These are phyloP conservation scores for Cacajao melanocephalus DNA, from an alignment of 2,797 vertebrate species.

Conservation along the genomic window DNA sequence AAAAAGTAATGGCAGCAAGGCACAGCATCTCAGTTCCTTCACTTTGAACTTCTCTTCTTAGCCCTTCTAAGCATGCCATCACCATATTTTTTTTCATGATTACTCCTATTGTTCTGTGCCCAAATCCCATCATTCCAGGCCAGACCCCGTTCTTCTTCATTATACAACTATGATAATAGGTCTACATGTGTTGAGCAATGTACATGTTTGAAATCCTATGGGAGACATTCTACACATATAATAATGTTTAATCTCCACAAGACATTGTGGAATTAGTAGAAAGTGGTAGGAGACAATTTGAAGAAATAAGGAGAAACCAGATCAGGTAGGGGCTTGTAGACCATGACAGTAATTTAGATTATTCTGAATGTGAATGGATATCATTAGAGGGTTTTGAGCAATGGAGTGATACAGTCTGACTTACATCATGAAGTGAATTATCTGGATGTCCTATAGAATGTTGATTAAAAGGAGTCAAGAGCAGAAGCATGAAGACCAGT, in stretches of 20 bases:
- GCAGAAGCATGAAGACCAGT: not conserved
- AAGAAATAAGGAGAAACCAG: not conserved
- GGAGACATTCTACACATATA: not conserved
- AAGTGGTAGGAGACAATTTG: not conserved
- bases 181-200: not conserved
- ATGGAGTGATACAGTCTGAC: not conserved
- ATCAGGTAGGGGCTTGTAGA: not conserved
- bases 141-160: not conserved
- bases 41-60: not conserved
- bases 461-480: not conserved
- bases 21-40: not conserved
- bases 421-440: not conserved
- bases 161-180: not conserved
- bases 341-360: not conserved
- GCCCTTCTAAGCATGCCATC: not conserved
- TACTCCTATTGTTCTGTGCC: not conserved
- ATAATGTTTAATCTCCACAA: not conserved
- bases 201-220: not conserved
- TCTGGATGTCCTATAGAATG: not conserved
- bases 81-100: not conserved
- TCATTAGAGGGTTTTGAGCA: not conserved
- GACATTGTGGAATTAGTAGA: not conserved
- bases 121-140: not conserved
- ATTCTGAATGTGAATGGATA: not conserved
- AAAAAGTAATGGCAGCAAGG: not conserved